A percentile compares a stretch with the other conserved stretches of the same genome.
phyloP scores from a whole-genome alignment of 2,113 vertebrate genomes.

The Xyliphius kryptos region DNA sequence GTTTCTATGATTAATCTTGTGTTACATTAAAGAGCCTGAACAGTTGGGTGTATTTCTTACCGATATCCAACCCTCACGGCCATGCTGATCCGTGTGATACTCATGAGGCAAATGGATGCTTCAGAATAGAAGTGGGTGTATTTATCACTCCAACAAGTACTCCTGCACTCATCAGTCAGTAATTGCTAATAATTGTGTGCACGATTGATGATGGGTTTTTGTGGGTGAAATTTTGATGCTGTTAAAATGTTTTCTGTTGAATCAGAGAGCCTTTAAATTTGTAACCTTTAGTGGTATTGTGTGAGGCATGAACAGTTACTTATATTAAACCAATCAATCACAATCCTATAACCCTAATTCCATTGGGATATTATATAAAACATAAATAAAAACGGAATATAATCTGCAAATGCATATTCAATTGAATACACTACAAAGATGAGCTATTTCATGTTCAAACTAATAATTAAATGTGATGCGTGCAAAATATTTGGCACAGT shows the following conservation, averaged over 20 bases:
- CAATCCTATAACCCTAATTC: too few species aligned
- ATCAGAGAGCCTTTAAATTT: neutral
- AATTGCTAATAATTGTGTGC: conserved; percentile 66
- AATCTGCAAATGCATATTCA: too few species aligned
- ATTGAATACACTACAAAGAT: too few species aligned
- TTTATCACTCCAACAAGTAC: conserved; percentile 51
- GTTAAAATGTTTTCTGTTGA: conserved; percentile 27
- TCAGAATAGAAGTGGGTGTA: conserved; percentile 52
- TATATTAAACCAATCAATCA: too few species aligned
- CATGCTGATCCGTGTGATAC: conserved; percentile 32
- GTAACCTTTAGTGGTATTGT: neutral
- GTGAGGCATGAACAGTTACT: neutral
- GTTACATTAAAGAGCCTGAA: too few species aligned
- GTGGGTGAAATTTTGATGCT: conserved; percentile 25
- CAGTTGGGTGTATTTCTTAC: too few species aligned
- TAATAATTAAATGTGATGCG: too few species aligned
- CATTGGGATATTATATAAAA: too few species aligned
- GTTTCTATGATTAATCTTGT: conserved; percentile 33
- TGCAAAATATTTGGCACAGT: too few species aligned
- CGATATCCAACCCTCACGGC: too few species aligned
- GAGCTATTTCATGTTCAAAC: too few species aligned
- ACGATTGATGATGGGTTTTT: conserved; percentile 43
- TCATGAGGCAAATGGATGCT: conserved; percentile 39
- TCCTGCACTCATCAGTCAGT: conserved; percentile 51
- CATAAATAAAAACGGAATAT: too few species aligned